Evolutionary conservation across 1,140 invertebrate genomes (phyloP).

Genomic region (Glossosoma conforme): DNA sequence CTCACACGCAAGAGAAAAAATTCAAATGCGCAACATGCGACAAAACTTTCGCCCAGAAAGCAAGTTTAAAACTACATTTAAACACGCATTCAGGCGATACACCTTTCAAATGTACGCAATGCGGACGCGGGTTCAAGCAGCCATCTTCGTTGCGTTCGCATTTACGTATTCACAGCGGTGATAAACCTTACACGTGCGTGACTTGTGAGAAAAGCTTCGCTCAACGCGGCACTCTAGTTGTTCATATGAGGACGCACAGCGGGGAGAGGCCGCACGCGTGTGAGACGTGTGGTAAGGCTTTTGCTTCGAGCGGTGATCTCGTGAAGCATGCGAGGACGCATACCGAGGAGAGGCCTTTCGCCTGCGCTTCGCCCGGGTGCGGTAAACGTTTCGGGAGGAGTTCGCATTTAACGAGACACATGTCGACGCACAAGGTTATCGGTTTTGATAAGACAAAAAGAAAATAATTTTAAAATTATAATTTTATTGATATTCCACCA

Average conservation of each 20-base stretch:
- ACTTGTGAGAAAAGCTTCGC: slow-evolving; percentile 25
- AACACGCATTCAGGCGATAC: slow-evolving; percentile 27
- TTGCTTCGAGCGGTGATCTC: slow-evolving; percentile 44
- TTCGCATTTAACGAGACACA: slow-evolving; percentile 24
- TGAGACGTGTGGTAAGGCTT: slow-evolving; percentile 32
- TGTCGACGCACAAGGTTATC: slow-evolving; percentile 19
- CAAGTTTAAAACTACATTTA: slow-evolving; percentile 24
- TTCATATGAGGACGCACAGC: slow-evolving; percentile 33
- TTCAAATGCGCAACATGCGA: slow-evolving; percentile 52
- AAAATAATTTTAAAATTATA: no score
- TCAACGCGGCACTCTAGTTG: slow-evolving; percentile 13
- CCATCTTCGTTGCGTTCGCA: slow-evolving; percentile 25
- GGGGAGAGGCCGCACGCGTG: slow-evolving; percentile 35
- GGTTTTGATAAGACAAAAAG: not conserved
- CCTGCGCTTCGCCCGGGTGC: slow-evolving; percentile 41
- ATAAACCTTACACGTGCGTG: slow-evolving; percentile 24
- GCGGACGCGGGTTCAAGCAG: slow-evolving; percentile 28
- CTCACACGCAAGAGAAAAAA: slow-evolving; percentile 52
- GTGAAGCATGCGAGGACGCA: slow-evolving; percentile 42
- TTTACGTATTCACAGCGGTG: slow-evolving; percentile 17
- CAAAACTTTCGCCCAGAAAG: slow-evolving; percentile 31
- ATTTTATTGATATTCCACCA: no score
- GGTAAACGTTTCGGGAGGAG: slow-evolving; percentile 20
- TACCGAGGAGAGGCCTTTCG: slow-evolving; percentile 52
- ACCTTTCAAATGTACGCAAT: slow-evolving; percentile 26